A percentile compares a stretch with the other conserved stretches of the same genome.
These are phyloP conservation scores for Spinus pinus DNA, from an alignment of 2,797 vertebrate species.

Conservation along the genomic window DNA sequence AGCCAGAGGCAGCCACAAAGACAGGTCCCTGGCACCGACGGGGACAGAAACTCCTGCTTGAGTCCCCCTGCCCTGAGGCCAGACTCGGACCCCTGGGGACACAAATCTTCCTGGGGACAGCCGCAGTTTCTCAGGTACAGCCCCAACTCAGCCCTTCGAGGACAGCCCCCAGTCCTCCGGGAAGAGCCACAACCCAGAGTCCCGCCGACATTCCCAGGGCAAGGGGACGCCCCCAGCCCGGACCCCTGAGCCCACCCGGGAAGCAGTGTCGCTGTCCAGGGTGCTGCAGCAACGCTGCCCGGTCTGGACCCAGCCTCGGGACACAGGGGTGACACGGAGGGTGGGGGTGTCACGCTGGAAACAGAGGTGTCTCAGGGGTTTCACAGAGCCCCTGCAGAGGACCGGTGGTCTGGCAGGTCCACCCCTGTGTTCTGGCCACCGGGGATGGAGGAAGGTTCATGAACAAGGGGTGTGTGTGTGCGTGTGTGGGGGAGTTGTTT, in stretches of 20 bases:
- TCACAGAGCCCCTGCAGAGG: neutral
- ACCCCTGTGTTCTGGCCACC: neutral
- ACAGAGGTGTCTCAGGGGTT: neutral
- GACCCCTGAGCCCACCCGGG: neutral
- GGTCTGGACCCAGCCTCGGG: fast-evolving
- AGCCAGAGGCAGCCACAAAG: fast-evolving
- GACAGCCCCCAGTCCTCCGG: fast-evolving
- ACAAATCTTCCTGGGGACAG: fast-evolving
- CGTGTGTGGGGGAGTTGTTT: fast-evolving
- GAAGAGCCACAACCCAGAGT: neutral
- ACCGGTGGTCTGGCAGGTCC: neutral
- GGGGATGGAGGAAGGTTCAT: neutral
- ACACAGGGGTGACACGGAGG: fast-evolving
- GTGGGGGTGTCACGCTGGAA: no score
- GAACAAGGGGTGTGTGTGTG: fast-evolving
- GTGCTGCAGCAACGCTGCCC: neutral
- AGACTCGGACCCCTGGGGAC: no score
- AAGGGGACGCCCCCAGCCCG: fast-evolving
- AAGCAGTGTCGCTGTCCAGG: neutral
- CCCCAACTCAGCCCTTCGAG: neutral
- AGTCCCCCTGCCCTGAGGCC: fast-evolving
- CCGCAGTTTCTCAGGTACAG: no score
- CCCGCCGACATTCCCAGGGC: no score
- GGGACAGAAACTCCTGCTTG: neutral
- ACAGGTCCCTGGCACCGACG: neutral